Evolutionary conservation across 2,113 vertebrate genomes (phyloP), one percentile per base, ranked within the genome.

Genomic region (Triplophysa tibetana): DNA sequence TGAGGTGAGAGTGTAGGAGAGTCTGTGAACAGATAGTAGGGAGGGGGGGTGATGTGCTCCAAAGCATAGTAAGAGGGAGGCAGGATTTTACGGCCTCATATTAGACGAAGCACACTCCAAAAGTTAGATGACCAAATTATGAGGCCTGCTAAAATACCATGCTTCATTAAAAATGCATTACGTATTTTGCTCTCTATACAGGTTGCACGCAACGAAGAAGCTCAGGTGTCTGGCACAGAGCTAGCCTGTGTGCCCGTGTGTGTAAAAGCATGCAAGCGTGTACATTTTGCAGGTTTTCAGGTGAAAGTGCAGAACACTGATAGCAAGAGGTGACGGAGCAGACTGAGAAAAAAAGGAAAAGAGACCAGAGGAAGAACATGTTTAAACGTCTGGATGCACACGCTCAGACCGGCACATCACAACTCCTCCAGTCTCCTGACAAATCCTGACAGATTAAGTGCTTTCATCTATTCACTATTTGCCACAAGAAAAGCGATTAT

Each of bases 381-480:
- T 75, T 79, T 81, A 68, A 66, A 83, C 48, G 29, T 83, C 56
- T 82, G 63, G 56, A 21, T 64, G 79, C 66, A 76, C 79, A 81
- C 29, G 75, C 78, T 68, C 56, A 78, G 77, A 75, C 75, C 75
- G 66, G 85, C 85, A 86, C 83, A 82, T 86, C 84, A 48, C 50
- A 75, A 65, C 78, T 70, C 41, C 70, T 79, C 65, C 70, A 65
- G 81, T 77, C 87, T 87, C 88, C 80, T 87, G 89, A 90, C 88
- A 87, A 84, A 85, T 86, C 81, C 86, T 89, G 89, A 91, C 85
- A 84, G 89, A 91, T 90, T 90, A 92, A 91, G 90, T 90, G 89
- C 89, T 89, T 90, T 88, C 87, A 83, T 89, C 85, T 86, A 54
- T 79, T 84, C 84, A 81, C 60, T 54, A 60, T 85, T 88, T 85